Evolutionary conservation across 2,113 vertebrate genomes (phyloP).

Genomic region (Chlorocebus sabaeus): DNA sequence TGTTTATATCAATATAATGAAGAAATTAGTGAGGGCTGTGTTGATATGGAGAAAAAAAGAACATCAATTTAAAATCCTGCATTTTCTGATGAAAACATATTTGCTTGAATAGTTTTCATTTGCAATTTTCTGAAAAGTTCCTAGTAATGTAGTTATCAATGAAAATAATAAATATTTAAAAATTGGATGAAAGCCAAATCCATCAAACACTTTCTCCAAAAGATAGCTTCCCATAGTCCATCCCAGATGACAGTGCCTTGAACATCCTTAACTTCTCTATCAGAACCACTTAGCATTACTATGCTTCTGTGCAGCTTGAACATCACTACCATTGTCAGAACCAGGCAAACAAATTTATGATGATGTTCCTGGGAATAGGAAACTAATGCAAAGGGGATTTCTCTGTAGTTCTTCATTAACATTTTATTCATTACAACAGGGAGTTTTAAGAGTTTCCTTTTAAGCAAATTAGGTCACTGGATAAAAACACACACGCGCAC

Average conservation of each 20-base stretch:
- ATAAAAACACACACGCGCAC: constrained; percentile 79
- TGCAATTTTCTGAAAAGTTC: constrained; percentile 72
- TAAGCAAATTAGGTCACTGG: constrained; percentile 88
- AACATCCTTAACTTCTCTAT: constrained; percentile 86
- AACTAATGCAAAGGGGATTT: constrained; percentile 87
- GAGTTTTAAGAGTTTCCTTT: constrained; percentile 89
- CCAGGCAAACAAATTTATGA: constrained; percentile 87
- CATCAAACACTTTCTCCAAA: constrained; percentile 77
- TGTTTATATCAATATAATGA: background rate
- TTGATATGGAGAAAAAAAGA: background rate
- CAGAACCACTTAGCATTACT: constrained; percentile 83
- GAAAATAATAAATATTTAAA: constrained; percentile 74
- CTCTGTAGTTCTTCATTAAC: constrained; percentile 88
- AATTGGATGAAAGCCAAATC: constrained; percentile 78
- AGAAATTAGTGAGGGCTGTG: constrained; percentile 26
- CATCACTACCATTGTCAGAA: constrained; percentile 84
- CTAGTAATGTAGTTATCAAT: constrained; percentile 61
- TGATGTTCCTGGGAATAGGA: constrained; percentile 87
- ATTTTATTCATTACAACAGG: constrained; percentile 87
- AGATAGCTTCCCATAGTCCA: constrained; percentile 77
- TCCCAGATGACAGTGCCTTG: constrained; percentile 81
- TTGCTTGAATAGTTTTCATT: constrained; percentile 21
- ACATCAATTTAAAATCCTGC: background rate
- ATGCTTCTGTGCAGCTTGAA: constrained; percentile 79
- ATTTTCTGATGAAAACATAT: background rate